A percentile compares a stretch with the other conserved stretches of the same genome.
Conservation (phyloP, 2,888 invertebrate species). For the Hydriomena furcata region DNA sequence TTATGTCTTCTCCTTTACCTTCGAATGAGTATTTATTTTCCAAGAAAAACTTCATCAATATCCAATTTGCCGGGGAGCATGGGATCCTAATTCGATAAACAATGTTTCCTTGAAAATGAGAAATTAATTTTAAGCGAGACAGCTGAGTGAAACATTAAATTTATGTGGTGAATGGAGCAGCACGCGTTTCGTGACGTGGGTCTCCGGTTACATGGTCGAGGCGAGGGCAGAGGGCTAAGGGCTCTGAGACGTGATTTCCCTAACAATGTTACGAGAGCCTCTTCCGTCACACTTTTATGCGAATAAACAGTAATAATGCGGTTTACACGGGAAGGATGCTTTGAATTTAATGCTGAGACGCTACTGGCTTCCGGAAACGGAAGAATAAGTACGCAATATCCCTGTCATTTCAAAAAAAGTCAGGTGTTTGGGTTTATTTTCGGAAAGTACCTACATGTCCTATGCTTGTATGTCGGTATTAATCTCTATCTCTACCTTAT, state of each 20-base stretch:
- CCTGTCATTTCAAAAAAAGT: too few species aligned
- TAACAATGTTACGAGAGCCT: conserved; percentile 24
- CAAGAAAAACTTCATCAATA: conserved; percentile 16
- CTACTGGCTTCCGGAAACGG: too few species aligned
- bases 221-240: conserved; percentile 10
- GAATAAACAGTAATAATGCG: conserved; percentile 15
- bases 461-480: too few species aligned
- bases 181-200: conserved; percentile 27
- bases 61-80: conserved; percentile 18
- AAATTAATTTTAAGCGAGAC: conserved; percentile 29
- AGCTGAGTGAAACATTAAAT: conserved; percentile 26
- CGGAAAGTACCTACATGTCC: neutral
- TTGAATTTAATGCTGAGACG: neutral
- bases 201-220: conserved; percentile 21
- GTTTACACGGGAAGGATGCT: neutral
- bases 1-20: too few species aligned
- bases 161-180: conserved; percentile 24
- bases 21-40: conserved; percentile 5
- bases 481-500: too few species aligned
- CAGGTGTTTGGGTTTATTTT: neutral
- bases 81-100: conserved; percentile 19
- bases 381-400: too few species aligned
- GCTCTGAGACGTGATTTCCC: conserved; percentile 21
- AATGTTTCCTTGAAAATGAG: conserved; percentile 20
- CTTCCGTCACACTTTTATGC: conserved; percentile 19